phyloP scores from a whole-genome alignment of 1,140 invertebrate genomes.

The Acromyrmex charruanus region DNA sequence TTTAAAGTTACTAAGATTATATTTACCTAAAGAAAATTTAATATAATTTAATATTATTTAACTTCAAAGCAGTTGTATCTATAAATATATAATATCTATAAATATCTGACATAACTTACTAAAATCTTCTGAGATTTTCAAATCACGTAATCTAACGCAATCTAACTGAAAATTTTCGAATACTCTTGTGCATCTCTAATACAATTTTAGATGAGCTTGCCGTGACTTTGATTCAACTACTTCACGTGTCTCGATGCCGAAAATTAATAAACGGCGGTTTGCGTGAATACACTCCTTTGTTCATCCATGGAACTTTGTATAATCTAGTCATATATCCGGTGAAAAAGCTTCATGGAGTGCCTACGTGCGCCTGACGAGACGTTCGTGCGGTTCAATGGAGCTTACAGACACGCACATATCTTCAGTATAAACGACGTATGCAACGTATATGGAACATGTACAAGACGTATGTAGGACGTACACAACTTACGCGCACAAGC shows the following conservation, averaged over 20 bases:
- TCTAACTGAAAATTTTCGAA: conserved; percentile 3
- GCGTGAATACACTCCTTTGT: conserved; percentile 47
- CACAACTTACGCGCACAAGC: conserved; percentile 35
- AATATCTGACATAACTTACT: not conserved
- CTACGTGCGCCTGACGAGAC: conserved; percentile 39
- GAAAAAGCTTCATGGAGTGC: conserved; percentile 44
- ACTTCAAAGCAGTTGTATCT: not conserved
- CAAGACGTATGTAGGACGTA: conserved; percentile 25
- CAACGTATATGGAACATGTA: conserved; percentile 1
- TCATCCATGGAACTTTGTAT: conserved; percentile 48
- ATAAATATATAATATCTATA: not conserved
- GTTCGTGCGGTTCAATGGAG: conserved; percentile 39
- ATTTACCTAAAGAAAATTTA: not conserved
- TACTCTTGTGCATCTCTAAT: not conserved
- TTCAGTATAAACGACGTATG: not conserved
- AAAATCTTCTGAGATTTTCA: not conserved
- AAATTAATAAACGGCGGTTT: conserved; percentile 53
- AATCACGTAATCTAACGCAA: not conserved
- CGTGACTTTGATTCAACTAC: not conserved
- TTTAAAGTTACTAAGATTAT: not conserved
- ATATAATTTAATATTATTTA: not conserved
- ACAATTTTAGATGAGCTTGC: conserved; percentile 19
- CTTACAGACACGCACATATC: conserved; percentile 43
- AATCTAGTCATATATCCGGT: conserved; percentile 35
- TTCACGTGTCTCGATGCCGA: conserved; percentile 1